phyloP scores from a whole-genome alignment of 2,113 vertebrate genomes.

The Enhydra lutris region DNA sequence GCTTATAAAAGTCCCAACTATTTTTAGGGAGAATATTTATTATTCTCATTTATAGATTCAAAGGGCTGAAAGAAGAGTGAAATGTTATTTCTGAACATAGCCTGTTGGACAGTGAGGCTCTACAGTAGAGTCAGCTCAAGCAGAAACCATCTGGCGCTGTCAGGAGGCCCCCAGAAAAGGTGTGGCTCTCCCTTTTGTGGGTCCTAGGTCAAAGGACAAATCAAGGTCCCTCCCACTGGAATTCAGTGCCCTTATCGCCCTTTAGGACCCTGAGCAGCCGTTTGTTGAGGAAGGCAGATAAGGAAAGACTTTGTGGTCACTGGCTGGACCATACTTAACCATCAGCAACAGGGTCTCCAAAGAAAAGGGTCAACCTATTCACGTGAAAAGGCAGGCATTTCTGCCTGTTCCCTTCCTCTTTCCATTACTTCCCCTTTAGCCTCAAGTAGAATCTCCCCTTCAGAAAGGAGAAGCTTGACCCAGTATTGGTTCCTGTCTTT shows the following conservation, averaged over 20 bases:
- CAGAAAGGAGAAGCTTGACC: neutral
- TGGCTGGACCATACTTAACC: neutral
- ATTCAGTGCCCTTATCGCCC: neutral
- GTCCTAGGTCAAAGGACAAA: neutral
- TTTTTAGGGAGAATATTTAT: conserved; percentile 60
- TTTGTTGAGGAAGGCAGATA: neutral
- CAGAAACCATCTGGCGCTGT: neutral
- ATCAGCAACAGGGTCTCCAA: neutral
- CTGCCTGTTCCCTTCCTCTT: neutral
- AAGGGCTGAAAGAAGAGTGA: neutral
- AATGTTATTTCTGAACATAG: conserved; percentile 10
- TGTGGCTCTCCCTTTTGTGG: neutral
- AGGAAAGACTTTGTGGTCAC: neutral
- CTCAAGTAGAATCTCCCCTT: neutral
- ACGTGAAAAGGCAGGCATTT: neutral
- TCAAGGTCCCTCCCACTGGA: neutral
- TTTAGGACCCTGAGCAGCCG: neutral
- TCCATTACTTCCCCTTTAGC: too few relatives aligned
- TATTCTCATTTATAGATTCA: conserved; percentile 50
- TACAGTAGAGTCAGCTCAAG: neutral
- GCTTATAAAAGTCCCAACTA: conserved; percentile 54
- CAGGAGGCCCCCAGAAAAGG: neutral
- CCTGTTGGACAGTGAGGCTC: neutral
- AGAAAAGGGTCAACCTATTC: neutral
- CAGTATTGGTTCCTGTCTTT: neutral